Base-by-base conservation (phyloP, 2,797 vertebrate species). In the Delichon dasypus region DNA sequence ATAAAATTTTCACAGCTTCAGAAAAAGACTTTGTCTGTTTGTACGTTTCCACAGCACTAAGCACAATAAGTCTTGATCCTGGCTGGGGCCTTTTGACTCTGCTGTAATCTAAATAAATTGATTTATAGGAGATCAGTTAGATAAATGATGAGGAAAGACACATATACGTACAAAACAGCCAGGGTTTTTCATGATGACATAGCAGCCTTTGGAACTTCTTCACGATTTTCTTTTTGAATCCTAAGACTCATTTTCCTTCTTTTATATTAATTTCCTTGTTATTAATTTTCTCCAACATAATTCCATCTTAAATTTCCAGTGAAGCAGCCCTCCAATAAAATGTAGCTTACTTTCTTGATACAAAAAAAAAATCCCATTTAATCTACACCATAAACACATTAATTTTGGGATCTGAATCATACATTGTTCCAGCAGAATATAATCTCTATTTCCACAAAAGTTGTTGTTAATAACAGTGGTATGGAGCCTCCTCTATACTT, bases 1-100 rank as follows among this genome's bases (percentile, higher is more conserved):
- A 95, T 95, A 85, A 96, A 97, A 94, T 91, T 94, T 96, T 95
- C 88, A 96, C 83, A 93, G 93, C 76, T 96, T 88, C 51, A 64
- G 50, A 79, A 87, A 86, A 94, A 32, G 77, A 73, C 83, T 94
- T 88, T 91, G 66, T 90, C 92, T 92, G 64, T 94, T 96, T 79
- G 64, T 84, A 29, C 57, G 79, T 91, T 94, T 96, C 85, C 93
- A 88, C 54, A 55, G 80, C 60, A 85, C 67, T 93, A 91, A 89
- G 88, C 45, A 93, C 83, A 90, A 77, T 85, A 62, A 91, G 61
- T 80, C 93, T 85, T 94, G 80, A 94, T 96, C 83, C 74, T 90
- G 74, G 38, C 74, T 92, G 68, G 38, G 67, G 65, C 64, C 93
- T 92, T 79, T 94, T 91, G 83, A 84, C 94, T 95, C 80, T 72